phyloP scores from a whole-genome alignment of 2,797 vertebrate species.

The Tapera naevia region DNA sequence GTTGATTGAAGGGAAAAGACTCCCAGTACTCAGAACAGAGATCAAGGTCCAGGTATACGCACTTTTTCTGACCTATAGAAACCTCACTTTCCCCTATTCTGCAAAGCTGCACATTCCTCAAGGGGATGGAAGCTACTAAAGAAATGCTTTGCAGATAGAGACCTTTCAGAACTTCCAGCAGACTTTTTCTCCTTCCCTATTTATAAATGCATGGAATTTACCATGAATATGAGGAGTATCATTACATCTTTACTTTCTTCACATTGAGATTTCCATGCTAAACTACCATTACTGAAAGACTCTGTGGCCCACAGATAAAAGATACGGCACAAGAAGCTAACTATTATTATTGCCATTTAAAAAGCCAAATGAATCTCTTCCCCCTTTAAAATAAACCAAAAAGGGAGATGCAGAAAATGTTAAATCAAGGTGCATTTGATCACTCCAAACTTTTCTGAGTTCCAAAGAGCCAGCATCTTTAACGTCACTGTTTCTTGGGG shows the following conservation, averaged over 20 bases:
- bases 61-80: background rate
- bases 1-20: background rate
- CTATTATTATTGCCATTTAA: slow-evolving; percentile 9
- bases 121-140: background rate
- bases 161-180: slow-evolving; percentile 15
- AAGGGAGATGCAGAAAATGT: background rate
- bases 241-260: background rate
- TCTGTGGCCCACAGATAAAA: background rate
- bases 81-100: background rate
- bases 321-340: background rate
- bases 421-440: slow-evolving; percentile 32
- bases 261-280: background rate
- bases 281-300: slow-evolving; percentile 11
- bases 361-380: background rate
- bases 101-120: background rate
- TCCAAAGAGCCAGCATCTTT: background rate
- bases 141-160: background rate
- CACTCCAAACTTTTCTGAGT: slow-evolving; percentile 12
- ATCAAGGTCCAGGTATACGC: background rate
- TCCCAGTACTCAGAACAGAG: background rate
- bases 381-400: background rate
- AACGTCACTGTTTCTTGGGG: background rate
- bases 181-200: background rate
- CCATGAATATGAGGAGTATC: background rate
- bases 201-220: background rate